Evolutionary conservation across 2,888 invertebrate species (phyloP), one percentile per base, ranked within the genome.

Genomic region (Automeris io): DNA sequence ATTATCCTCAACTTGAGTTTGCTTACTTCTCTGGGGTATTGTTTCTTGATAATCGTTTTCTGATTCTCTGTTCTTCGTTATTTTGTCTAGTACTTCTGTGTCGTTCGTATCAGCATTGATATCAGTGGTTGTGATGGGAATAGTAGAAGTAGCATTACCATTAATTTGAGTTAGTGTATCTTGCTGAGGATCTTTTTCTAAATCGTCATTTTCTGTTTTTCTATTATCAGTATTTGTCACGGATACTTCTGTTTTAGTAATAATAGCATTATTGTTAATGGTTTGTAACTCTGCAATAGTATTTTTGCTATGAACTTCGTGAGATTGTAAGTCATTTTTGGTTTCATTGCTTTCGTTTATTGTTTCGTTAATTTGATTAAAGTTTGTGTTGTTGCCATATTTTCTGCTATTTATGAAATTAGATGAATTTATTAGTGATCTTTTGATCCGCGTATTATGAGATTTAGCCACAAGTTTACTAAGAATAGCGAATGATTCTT

Each of bases 401-500:
- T 41, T 49, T 18, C 2, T 47, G n/a, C 32, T 41, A 8, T 38
- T 46, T 25, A 54, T 46, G 22, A 60, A 60, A 3, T 45, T 42
- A 4, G 44, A 35, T 1, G 43, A 41, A n/a, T 43, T 19, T n/a
- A 51, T 42, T 6, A 56, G 32, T 13, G 57, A 40, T 40, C 69
- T 57, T 46, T 54, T 64, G 33, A 44, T 47, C 3, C 61, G 42
- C 8, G 48, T 47, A 8, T 63, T 61, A 47, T 54, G 53, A 29
- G 58, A 57, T 35, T 61, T 66, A 1, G 50, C 49, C 2, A 54
- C 56, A 5, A 63, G 47, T 42, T 58, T 65, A 11, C 54, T 44
- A 5, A 83, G 61, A 3, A 56, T 49, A 2, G 60, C 55, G 45
- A 85, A 86, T 0, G 85, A 81, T 22, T 70, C 64, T 4, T 42